Percentiles rank a stretch among this genome's conserved stretches.
These are phyloP conservation scores for Poeciliopsis gracilis DNA, from an alignment of 2,797 vertebrate species.

Conservation along the genomic window DNA sequence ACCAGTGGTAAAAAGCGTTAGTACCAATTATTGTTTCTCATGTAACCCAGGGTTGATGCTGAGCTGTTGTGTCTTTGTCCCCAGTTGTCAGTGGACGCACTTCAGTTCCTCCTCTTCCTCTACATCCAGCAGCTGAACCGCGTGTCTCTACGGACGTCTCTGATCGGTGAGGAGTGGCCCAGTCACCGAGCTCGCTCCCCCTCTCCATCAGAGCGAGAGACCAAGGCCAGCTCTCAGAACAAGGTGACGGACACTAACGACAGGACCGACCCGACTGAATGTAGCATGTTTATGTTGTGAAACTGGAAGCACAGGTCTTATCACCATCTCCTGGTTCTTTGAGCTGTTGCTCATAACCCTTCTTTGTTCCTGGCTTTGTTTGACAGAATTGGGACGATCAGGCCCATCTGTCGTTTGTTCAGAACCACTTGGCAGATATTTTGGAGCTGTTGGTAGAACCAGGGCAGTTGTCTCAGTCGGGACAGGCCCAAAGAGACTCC, in stretches of 20 bases:
- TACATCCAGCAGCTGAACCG: conserved; percentile 93
- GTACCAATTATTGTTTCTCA: background rate
- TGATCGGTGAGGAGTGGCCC: conserved; percentile 97
- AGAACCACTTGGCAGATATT: conserved; percentile 86
- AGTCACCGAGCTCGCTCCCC: conserved; percentile 81
- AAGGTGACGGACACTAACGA: conserved; percentile 80
- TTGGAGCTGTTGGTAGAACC: conserved; percentile 92
- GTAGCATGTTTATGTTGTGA: background rate
- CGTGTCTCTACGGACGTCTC: conserved; percentile 88
- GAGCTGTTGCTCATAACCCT: background rate
- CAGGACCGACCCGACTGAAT: background rate
- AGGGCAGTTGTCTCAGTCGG: conserved; percentile 83
- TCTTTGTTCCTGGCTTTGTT: conserved; percentile 20
- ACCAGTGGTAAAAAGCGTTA: background rate
- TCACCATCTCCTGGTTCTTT: background rate
- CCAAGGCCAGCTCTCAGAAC: conserved; percentile 84
- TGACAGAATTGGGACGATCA: conserved; percentile 94
- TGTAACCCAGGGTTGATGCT: background rate
- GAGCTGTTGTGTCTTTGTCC: conserved; percentile 3
- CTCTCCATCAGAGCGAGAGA: conserved; percentile 80
- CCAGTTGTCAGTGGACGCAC: conserved; percentile 91
- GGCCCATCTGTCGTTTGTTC: conserved; percentile 88
- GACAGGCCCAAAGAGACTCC: conserved; percentile 77
- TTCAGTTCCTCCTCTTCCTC: conserved; percentile 96
- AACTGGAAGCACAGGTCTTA: background rate